Evolutionary conservation across 2,888 invertebrate genomes (phyloP).

Genomic region (Nemoura dubitans): DNA sequence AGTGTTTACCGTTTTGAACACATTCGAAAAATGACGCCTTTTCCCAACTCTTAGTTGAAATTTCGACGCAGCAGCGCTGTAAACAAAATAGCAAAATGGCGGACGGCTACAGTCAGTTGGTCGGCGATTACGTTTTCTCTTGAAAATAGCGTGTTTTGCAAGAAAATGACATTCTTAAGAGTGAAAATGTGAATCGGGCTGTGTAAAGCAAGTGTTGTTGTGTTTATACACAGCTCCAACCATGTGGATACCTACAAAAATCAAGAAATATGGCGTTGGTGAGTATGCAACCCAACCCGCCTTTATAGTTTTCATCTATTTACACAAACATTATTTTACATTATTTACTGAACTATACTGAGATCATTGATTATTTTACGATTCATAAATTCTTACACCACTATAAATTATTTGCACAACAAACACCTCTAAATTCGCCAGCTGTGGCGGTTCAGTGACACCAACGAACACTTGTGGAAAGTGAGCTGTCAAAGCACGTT

Average conservation of each 20-base stretch:
- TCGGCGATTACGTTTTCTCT: not conserved
- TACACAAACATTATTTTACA: not conserved
- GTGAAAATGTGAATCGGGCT: not conserved
- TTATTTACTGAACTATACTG: not conserved
- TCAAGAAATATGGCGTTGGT: constrained; percentile 79
- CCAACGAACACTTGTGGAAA: no score
- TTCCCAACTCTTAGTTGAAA: not conserved
- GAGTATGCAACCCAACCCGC: constrained; percentile 58
- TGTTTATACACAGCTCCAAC: not conserved
- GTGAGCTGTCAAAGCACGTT: not conserved
- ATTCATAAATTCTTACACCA: no score
- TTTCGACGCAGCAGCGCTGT: not conserved
- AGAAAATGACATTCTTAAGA: not conserved
- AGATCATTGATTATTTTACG: not conserved
- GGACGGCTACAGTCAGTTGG: not conserved
- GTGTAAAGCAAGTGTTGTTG: not conserved
- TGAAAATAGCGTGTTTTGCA: not conserved
- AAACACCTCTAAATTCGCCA: no score
- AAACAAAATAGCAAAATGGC: not conserved
- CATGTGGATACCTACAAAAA: constrained; percentile 80
- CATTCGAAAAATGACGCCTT: not conserved
- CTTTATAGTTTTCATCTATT: not conserved
- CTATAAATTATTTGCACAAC: no score
- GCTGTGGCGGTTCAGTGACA: no score
- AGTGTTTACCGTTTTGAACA: no score